These are phyloP conservation scores for Eustalomyia histrio DNA, from an alignment of 2,888 invertebrate species.

Conservation along the genomic window DNA sequence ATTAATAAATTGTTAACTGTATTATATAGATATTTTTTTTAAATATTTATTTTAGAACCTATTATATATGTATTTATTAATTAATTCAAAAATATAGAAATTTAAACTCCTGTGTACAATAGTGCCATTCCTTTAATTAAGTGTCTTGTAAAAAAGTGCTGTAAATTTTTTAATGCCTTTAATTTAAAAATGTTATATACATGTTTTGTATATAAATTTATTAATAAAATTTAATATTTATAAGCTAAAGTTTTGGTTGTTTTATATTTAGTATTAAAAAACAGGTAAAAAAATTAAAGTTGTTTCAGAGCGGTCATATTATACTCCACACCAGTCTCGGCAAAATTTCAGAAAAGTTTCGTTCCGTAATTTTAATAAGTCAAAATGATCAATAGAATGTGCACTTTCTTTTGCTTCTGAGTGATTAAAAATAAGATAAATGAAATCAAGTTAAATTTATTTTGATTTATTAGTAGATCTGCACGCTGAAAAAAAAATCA, in stretches of 20 bases:
- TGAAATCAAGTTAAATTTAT: too few relatives aligned
- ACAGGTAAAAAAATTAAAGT: too few relatives aligned
- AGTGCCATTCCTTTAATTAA: slow-evolving; percentile 38
- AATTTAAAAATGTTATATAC: slow-evolving; percentile 11
- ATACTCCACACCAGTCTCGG: too few relatives aligned
- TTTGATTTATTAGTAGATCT: too few relatives aligned
- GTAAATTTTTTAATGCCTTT: slow-evolving; percentile 52
- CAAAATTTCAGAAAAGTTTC: too few relatives aligned
- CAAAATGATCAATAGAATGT: too few relatives aligned
- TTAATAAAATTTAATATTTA: slow-evolving; percentile 13
- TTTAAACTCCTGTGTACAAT: slow-evolving; percentile 32
- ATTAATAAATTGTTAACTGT: slow-evolving; percentile 46
- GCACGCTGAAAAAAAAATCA: too few relatives aligned
- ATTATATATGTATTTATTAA: slow-evolving; percentile 1
- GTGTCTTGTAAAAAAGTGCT: slow-evolving; percentile 36
- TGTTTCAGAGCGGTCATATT: too few relatives aligned
- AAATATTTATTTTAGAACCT: background rate
- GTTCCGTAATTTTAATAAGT: too few relatives aligned
- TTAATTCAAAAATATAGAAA: slow-evolving; percentile 1
- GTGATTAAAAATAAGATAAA: too few relatives aligned
- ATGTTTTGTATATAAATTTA: background rate
- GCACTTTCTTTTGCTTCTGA: too few relatives aligned
- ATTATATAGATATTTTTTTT: slow-evolving; percentile 20
- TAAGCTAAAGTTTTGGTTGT: background rate
- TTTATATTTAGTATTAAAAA: background rate